Evolutionary conservation across 2,113 vertebrate genomes (phyloP), one percentile per base, ranked within the genome.

Genomic region (Cricetomys ansorgei): DNA sequence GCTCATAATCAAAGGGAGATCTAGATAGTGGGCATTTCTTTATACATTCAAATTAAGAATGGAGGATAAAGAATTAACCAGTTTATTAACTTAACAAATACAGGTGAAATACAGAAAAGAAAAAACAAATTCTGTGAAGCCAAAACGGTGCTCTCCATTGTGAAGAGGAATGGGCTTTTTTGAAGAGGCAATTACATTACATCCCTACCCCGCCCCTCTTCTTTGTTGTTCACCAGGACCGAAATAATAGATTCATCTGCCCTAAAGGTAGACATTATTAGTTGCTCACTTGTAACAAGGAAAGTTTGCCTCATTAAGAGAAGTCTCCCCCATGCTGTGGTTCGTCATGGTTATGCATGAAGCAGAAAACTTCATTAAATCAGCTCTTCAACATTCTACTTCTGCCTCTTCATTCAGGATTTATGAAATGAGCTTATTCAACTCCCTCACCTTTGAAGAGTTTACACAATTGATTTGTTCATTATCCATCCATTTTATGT

Each of bases 261-360:
- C 97, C 94, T 97, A 55, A 96, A 97, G 87, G 95, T 81, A 97
- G 97, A 95, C 92, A 88, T 92, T 96, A 96, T 86, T 95, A 97
- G 79, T 81, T 97, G 94, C 77, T 97, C 76, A 45, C 94, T 97
- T 96, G 95, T 88, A 95, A 95, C 94, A 76, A 91, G 7, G 29
- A 83, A 97, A 88, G 93, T 95, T 95, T 88, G 59, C 43, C 92
- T 97, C 97, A 97, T 97, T 98, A 97, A 92, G 88, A 97, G 81
- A 94, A 96, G 96, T 93, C 94, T 48, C n/a, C 95, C 97, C 84
- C 95, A 79, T 97, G 94, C 95, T 98, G 85, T 92, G 92, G 91
- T 40, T 95, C 96, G 43, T 91, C 95, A 62, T 92, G 34, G 88
- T 89, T 97, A 97, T 96, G 93, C 95, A 97, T 83, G 95, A 98